phyloP scores from a whole-genome alignment of 2,888 invertebrate species.

The Steromphala cineraria region DNA sequence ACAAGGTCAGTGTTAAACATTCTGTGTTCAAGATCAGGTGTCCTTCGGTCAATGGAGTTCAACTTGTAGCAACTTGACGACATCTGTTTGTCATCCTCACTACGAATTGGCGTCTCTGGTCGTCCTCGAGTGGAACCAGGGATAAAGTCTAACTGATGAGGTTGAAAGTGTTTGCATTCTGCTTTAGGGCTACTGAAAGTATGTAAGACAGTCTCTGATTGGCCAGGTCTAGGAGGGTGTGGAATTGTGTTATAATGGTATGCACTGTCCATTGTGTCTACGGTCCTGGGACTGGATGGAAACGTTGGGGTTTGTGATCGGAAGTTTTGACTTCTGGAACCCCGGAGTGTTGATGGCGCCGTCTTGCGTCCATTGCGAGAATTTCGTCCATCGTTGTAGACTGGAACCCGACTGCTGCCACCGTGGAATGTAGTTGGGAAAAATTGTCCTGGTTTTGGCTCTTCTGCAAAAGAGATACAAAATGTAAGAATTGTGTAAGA shows the following conservation, averaged over 20 bases:
- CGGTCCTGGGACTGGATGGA: neutral
- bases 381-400: neutral
- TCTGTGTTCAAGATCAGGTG: neutral
- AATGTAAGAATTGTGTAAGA: too few species aligned
- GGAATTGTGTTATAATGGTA: constrained; percentile 3
- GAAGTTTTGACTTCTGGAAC: neutral
- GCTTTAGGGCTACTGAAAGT: neutral
- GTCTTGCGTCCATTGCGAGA: neutral
- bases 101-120: neutral
- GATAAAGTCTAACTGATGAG: neutral
- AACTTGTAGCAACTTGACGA: neutral
- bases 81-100: neutral
- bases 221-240: neutral
- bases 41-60: neutral
- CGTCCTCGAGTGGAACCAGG: neutral
- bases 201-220: neutral
- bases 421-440: constrained; percentile 1
- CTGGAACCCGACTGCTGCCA: constrained; percentile 1
- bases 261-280: neutral
- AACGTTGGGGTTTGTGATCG: neutral
- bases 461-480: neutral
- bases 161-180: constrained; percentile 1
- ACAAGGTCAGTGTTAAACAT: neutral
- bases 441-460: neutral
- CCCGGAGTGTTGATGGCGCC: neutral